These are phyloP conservation scores for Gymnocypris eckloni DNA, from an alignment of 2,797 vertebrate genomes.

Conservation along the genomic window DNA sequence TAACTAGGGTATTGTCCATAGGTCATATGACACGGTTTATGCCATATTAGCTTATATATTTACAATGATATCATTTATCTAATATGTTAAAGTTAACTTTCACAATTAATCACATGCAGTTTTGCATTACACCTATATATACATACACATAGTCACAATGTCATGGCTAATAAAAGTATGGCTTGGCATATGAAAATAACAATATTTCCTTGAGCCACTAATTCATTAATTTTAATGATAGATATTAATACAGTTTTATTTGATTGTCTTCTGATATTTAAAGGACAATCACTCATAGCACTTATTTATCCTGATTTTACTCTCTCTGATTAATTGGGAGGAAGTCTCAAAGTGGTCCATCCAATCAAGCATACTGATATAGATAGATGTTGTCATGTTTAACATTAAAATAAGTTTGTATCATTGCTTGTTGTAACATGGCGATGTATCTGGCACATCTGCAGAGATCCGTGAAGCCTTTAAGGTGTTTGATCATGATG, in stretches of 20 bases:
- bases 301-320: not conserved
- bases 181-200: not conserved
- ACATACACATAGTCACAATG: not conserved
- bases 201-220: not conserved
- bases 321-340: not conserved
- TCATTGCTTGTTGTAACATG: constrained; percentile 8
- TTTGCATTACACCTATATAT: not conserved
- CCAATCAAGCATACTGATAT: not conserved
- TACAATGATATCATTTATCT: not conserved
- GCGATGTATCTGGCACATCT: constrained; percentile 24
- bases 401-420: not conserved
- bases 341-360: not conserved
- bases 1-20: not conserved
- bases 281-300: not conserved
- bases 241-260: constrained; percentile 1
- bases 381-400: not conserved
- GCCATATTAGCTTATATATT: not conserved
- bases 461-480: constrained; percentile 98
- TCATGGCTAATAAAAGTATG: not conserved
- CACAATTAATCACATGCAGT: not conserved
- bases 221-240: not conserved
- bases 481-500: constrained; percentile 97
- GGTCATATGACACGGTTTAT: not conserved
- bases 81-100: constrained; percentile 2
- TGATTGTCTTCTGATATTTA: constrained; percentile 13